These are phyloP conservation scores for Microplitis demolitor DNA, from an alignment of 1,140 invertebrate genomes.

Conservation along the genomic window DNA sequence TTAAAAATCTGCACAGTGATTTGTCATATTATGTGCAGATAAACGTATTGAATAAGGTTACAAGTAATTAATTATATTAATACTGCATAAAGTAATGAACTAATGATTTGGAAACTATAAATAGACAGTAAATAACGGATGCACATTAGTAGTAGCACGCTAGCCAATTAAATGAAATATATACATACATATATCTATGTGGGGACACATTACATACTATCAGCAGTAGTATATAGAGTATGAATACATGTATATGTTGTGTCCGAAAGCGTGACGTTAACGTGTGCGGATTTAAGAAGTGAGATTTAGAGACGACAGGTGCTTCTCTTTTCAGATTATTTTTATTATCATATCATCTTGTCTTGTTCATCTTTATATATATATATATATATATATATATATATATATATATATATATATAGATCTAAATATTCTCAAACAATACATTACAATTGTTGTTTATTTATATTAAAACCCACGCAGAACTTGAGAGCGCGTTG, in stretches of 20 bases:
- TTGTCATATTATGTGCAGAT: not conserved
- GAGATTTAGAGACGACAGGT: slow-evolving; percentile 60
- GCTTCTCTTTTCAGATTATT: slow-evolving; percentile 31
- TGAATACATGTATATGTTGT: slow-evolving; percentile 2
- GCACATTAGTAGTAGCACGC: slow-evolving; percentile 29
- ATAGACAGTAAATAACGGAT: slow-evolving; percentile 36
- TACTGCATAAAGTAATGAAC: slow-evolving; percentile 45
- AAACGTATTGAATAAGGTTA: too few species aligned
- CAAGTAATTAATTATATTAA: slow-evolving; percentile 23
- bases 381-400: not conserved
- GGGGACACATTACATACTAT: slow-evolving; percentile 30
- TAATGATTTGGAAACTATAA: slow-evolving; percentile 48
- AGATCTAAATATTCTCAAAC: too few species aligned
- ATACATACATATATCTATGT: slow-evolving; percentile 2
- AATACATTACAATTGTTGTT: too few species aligned
- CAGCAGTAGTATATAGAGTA: too few species aligned
- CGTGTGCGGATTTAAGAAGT: slow-evolving; percentile 51
- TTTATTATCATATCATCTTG: not conserved
- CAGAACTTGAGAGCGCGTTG: too few species aligned
- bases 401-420: not conserved
- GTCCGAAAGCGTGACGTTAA: slow-evolving; percentile 34
- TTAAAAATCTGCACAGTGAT: not conserved
- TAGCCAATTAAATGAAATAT: slow-evolving; percentile 57
- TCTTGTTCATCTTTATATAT: not conserved
- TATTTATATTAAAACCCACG: too few species aligned